Percentiles rank a stretch among this genome's conserved stretches.
Conservation (phyloP, 2,797 vertebrate genomes). For the Acanthopagrus latus region DNA sequence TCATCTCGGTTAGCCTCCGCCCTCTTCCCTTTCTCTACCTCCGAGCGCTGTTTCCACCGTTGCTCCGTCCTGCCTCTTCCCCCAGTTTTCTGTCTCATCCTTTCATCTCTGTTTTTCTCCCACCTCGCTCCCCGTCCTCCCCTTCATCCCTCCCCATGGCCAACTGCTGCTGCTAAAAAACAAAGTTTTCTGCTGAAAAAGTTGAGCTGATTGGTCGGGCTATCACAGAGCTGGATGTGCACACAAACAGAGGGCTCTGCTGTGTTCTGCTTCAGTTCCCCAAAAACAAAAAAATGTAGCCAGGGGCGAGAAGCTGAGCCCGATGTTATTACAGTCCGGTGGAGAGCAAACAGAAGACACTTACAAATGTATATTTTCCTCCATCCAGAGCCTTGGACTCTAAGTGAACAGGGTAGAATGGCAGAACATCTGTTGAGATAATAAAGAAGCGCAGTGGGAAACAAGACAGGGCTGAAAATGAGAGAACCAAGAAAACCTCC, state of each 20-base stretch:
- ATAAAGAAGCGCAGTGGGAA: background rate
- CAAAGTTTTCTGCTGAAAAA: conserved; percentile 62
- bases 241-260: conserved; percentile 16
- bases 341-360: conserved; percentile 59
- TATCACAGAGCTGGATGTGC: conserved; percentile 29
- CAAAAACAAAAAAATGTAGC: conserved; percentile 63
- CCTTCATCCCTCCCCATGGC: conserved; percentile 37
- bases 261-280: conserved; percentile 65
- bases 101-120: conserved; percentile 70
- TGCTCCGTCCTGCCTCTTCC: conserved; percentile 41
- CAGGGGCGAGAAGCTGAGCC: conserved; percentile 62
- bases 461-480: conserved; percentile 5
- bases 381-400: background rate
- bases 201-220: conserved; percentile 64
- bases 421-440: background rate
- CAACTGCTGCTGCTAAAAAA: conserved; percentile 45
- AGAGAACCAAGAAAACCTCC: background rate
- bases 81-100: conserved; percentile 66
- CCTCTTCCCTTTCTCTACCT: conserved; percentile 44
- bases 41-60: conserved; percentile 42
- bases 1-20: conserved; percentile 36
- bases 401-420: background rate
- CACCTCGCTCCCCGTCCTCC: conserved; percentile 26
- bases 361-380: conserved; percentile 21
- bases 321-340: conserved; percentile 57